A percentile compares a stretch with the other conserved stretches of the same genome.
phyloP scores from a whole-genome alignment of 1,140 invertebrate species.

The Hermetia illucens region DNA sequence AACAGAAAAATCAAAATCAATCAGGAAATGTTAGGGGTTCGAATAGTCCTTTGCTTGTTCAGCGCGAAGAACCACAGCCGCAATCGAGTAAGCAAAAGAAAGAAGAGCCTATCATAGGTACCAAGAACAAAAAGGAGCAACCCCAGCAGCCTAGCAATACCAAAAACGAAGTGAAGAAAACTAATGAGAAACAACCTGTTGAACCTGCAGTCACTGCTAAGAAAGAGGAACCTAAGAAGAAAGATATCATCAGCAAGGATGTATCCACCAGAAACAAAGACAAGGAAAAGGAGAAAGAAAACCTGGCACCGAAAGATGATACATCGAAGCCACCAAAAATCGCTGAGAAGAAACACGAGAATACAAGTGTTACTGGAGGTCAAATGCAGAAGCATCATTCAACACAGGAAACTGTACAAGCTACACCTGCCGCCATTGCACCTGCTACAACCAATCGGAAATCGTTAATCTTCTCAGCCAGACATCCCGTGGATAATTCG shows the following conservation, averaged over 20 bases:
- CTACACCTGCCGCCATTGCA: too few species aligned
- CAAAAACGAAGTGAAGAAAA: background rate
- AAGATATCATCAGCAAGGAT: background rate
- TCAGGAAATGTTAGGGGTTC: background rate
- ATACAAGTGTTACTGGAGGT: background rate
- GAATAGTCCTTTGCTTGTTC: slow-evolving; percentile 3
- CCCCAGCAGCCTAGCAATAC: slow-evolving; percentile 4
- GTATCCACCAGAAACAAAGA: background rate
- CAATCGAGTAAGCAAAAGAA: background rate
- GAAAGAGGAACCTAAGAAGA: slow-evolving; percentile 9
- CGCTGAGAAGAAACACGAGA: background rate
- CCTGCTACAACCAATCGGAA: too few species aligned
- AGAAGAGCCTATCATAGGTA: too few species aligned
- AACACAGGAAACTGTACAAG: too few species aligned
- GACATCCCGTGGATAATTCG: background rate
- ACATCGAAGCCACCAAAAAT: slow-evolving; percentile 3
- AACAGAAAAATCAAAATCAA: slow-evolving; percentile 42
- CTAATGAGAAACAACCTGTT: slow-evolving; percentile 2
- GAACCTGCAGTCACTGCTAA: background rate
- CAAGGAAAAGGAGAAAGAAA: slow-evolving; percentile 21
- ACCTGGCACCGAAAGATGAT: slow-evolving; percentile 27
- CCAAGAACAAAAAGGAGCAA: slow-evolving; percentile 9
- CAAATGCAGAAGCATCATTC: slow-evolving; percentile 4
- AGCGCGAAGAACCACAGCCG: background rate
- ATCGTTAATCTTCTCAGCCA: slow-evolving; percentile 7